Evolutionary conservation across 2,113 vertebrate genomes (phyloP), one percentile per base, ranked within the genome.

Genomic region (Cranoglanis bouderius): DNA sequence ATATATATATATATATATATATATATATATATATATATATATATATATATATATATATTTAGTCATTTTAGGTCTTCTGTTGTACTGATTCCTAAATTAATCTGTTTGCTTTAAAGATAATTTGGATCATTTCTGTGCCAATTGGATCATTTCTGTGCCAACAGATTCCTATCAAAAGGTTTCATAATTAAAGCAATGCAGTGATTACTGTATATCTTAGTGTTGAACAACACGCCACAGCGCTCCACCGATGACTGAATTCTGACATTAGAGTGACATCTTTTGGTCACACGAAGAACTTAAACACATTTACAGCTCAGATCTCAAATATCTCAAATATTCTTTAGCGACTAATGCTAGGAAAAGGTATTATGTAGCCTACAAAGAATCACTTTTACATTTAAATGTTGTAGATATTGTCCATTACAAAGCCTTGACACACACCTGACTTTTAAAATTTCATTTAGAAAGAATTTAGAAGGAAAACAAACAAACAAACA

Each of bases 201-300:
- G 49, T 53, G 7, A 81, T 53, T 32, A n/a, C n/a, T n/a, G n/a
- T n/a, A 53, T 81, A 35, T 53, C 29, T 72, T 51, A 53, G 18
- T 24, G 40, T 32, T 35, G 18, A n/a, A 7, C 49, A 57, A 49
- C 53, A 19, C 7, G 2, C 18, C 3, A 67, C 59, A 78, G 40
- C 2, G 49, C 46, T 8, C 21, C 4, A 4, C 55, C 0, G 8
- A 16, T 53, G 16, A n/a, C 10, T 75, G 26, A 10, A 21, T n/a
- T 49, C 38, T 81, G 13, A 87, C 59, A 74, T 85, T 84, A 61
- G 59, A 80, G 85, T 29, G 90, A 87, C 90, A 89, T 85, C 90
- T 78, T 63, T 57, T 87, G 90, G 90, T 51, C 70, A 63, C 14
- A 84, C 0, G 61, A 77, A 77, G 67, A 78, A 67, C 26, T 65